Conservation (phyloP, 2,888 invertebrate species). For the Cheilosia impressa region DNA sequence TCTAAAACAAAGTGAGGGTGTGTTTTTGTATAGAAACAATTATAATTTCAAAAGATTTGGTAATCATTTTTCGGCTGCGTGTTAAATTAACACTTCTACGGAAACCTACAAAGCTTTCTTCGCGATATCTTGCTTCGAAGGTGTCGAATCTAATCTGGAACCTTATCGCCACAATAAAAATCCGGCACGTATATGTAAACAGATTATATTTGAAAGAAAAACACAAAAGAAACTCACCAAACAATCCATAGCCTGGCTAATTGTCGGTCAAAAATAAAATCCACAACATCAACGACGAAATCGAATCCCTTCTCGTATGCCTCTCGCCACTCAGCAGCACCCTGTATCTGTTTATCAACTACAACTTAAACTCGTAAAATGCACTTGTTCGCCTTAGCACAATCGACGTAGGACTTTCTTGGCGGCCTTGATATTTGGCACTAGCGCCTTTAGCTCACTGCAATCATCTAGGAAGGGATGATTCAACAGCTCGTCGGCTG, state of each 20-base stretch:
- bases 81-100: not conserved
- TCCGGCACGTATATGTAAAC: not conserved
- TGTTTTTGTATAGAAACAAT: no score
- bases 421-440: conserved; percentile 95
- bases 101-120: not conserved
- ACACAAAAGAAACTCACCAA: conserved; percentile 32
- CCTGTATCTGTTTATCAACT: conserved; percentile 70
- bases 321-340: conserved; percentile 69
- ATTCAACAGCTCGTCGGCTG: conserved; percentile 93
- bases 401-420: conserved; percentile 89
- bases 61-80: no score
- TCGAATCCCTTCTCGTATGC: not conserved
- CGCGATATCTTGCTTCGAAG: not conserved
- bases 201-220: not conserved
- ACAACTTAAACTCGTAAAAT: conserved; percentile 63
- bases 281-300: conserved; percentile 4
- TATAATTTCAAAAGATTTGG: no score
- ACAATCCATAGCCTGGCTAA: conserved; percentile 58
- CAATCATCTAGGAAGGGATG: conserved; percentile 95
- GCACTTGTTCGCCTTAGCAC: conserved; percentile 73
- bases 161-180: not conserved
- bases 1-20: no score
- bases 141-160: not conserved
- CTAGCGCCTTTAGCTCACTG: conserved; percentile 91
- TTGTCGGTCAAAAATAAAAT: conserved; percentile 20